A percentile compares a stretch with the other conserved stretches of the same genome.
phyloP scores from a whole-genome alignment of 2,888 invertebrate genomes.

The Phengaris alcon region DNA sequence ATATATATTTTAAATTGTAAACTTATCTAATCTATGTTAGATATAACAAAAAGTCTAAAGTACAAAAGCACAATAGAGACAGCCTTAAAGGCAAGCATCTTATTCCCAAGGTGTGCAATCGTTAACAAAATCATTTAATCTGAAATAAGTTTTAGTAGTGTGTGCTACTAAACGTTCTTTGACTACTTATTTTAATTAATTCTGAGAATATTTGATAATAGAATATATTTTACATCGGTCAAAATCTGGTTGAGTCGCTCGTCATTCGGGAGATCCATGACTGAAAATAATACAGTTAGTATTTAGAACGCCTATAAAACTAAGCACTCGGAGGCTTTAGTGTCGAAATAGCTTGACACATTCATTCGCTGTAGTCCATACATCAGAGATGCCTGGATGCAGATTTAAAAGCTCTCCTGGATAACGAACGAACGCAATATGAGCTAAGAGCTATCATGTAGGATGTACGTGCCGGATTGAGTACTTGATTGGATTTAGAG shows the following conservation, averaged over 20 bases:
- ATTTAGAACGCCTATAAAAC: conserved; percentile 3
- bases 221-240: too few relatives aligned
- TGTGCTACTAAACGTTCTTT: too few relatives aligned
- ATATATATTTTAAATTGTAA: too few relatives aligned
- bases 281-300: not conserved
- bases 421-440: conserved; percentile 28
- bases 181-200: too few relatives aligned
- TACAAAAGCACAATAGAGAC: too few relatives aligned
- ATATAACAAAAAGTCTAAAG: too few relatives aligned
- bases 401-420: conserved; percentile 29
- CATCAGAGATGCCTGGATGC: conserved; percentile 20
- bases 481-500: conserved; percentile 12
- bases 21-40: too few relatives aligned
- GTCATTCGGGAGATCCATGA: not conserved
- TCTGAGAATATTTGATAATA: too few relatives aligned
- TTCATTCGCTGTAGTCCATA: conserved; percentile 23
- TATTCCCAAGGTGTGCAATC: too few relatives aligned
- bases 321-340: not conserved
- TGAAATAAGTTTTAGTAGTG: too few relatives aligned
- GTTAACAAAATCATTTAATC: too few relatives aligned
- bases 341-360: conserved; percentile 22
- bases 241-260: not conserved
- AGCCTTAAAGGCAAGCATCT: too few relatives aligned
- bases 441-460: conserved; percentile 24
- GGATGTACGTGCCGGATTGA: not conserved